phyloP scores from a whole-genome alignment of 1,140 invertebrate genomes.

The Pachypsylla venusta region DNA sequence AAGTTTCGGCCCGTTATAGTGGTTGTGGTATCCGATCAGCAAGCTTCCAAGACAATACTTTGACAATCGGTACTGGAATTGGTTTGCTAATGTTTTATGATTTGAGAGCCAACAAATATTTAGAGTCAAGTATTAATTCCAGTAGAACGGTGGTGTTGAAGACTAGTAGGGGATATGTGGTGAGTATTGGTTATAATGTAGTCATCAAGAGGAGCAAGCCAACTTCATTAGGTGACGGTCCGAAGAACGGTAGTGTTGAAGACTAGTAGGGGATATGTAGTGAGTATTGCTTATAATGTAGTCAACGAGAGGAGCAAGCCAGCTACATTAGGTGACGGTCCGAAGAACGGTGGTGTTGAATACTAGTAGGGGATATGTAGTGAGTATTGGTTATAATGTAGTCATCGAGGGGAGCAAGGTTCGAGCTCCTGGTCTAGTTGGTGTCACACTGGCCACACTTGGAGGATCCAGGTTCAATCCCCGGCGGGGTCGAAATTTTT shows the following conservation, averaged over 20 bases:
- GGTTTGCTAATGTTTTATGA: conserved; percentile 91
- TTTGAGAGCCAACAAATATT: conserved; percentile 72
- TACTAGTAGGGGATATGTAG: conserved; percentile 78
- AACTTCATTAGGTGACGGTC: too few species aligned
- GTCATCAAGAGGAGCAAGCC: too few species aligned
- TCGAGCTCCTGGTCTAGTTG: too few species aligned
- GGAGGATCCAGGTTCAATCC: too few species aligned
- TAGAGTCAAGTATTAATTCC: conserved; percentile 78
- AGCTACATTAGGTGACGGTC: too few species aligned
- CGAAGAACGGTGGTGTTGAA: conserved; percentile 77
- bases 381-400: conserved; percentile 35
- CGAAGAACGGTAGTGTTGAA: conserved; percentile 77
- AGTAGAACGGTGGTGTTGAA: conserved; percentile 75
- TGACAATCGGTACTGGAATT: conserved; percentile 85
- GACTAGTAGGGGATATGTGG: conserved; percentile 78
- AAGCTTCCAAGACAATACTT: conserved; percentile 57
- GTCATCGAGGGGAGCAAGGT: too few species aligned
- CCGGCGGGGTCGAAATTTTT: too few species aligned
- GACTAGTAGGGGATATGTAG: conserved; percentile 78
- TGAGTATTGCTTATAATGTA: conserved; percentile 35
- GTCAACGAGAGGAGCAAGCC: too few species aligned
- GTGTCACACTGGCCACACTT: too few species aligned
- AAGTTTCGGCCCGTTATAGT: conserved; percentile 54
- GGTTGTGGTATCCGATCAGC: conserved; percentile 68
- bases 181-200: conserved; percentile 35